Base-by-base conservation (phyloP, 2,888 invertebrate species). In the Lymantria monacha region DNA sequence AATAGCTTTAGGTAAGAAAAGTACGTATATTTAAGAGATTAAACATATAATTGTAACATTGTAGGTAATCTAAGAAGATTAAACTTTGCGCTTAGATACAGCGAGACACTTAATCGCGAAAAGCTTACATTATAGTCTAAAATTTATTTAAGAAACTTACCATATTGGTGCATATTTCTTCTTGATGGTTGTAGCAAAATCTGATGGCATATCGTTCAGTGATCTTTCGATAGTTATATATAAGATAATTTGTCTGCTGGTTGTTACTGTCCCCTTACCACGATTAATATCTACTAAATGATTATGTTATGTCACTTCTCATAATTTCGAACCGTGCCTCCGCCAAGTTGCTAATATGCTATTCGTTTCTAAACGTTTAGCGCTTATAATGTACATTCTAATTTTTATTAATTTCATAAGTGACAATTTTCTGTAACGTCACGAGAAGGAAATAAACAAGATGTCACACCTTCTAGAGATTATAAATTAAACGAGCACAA, bases 291-390 rank as follows among this genome's bases (percentile, higher is more conserved):
- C n/a, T n/a, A 46, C 49, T 49, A 54, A 71, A 59, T 74, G 68
- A 61, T 51, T 51, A 48, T 53, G 46, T 45, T 40, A 40, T 49
- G 53, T 62, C 53, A 46, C 30, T 55, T 12, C 42, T 51, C 36
- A 46, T 53, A 45, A 22, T 10, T 47, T 3, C 48, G 48, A 33
- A 50, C 50, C 69, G 59, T 57, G 67, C 61, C 63, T 46, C 72
- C 69, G 60, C 72, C 61, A 62, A 60, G 53, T 63, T 66, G 76
- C 69, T 77, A 77, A 79, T 75, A 64, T 68, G 46, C 53, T 42
- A 66, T 66, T 83, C 83, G 81, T 76, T 81, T 57, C 72, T 55
- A 58, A 31, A 62, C 66, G 49, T 79, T 85, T 85, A 83, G 61
- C 79, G 79, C 78, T 59, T 70, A 46, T 57, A 41, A 41, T 61